Percentiles rank a stretch among this genome's conserved stretches.
Evolutionary conservation across 30 jellyfish, hydroid and myxozoan species (phyloP).

Genomic region (Aurelia sp.): DNA sequence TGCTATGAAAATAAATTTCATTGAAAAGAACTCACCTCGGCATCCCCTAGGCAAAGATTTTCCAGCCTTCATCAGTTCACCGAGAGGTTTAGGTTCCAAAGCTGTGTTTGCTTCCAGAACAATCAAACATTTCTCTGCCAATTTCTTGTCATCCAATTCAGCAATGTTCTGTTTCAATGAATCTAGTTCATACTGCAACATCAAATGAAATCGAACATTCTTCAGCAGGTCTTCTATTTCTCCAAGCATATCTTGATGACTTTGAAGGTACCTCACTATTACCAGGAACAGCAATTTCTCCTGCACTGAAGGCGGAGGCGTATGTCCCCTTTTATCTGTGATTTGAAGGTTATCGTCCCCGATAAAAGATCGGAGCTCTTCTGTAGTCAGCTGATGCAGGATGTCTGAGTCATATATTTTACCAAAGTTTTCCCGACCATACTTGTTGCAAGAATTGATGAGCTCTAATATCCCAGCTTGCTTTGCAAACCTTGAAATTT

Average conservation of each 20-base stretch:
- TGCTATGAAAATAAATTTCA: neutral
- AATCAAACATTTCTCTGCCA: neutral
- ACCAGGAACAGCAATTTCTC: conserved; percentile 22
- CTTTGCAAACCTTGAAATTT: conserved; percentile 19
- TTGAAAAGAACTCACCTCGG: neutral
- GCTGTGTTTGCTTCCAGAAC: neutral
- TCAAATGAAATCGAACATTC: conserved; percentile 9
- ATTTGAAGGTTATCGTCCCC: neutral
- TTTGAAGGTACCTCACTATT: conserved; percentile 14
- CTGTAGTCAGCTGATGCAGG: neutral
- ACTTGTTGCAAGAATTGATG: neutral
- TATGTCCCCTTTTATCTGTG: neutral
- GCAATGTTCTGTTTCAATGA: neutral
- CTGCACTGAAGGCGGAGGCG: conserved; percentile 47
- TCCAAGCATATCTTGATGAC: neutral
- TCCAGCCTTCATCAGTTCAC: neutral
- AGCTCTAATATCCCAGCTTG: conserved; percentile 23
- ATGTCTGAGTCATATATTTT: neutral
- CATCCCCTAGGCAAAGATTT: neutral
- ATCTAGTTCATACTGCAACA: conserved; percentile 16
- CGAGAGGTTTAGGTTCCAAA: neutral
- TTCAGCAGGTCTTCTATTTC: neutral
- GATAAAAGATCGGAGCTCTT: neutral
- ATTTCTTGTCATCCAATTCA: neutral
- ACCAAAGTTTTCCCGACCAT: neutral